phyloP scores from a whole-genome alignment of 2,797 vertebrate genomes.

The Eptatretus atami region DNA sequence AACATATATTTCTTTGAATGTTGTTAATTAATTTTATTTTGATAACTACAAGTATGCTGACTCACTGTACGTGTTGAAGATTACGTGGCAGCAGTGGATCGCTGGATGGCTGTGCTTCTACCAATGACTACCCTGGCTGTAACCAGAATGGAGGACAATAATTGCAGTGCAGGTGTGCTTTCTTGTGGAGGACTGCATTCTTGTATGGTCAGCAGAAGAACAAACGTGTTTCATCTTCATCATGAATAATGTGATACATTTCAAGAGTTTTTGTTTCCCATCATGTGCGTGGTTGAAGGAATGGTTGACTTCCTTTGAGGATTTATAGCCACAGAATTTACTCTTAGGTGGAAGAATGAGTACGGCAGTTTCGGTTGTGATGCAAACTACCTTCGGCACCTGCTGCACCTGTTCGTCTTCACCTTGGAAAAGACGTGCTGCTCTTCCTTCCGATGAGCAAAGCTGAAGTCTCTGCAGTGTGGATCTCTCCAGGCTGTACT shows the following conservation, averaged over 20 bases:
- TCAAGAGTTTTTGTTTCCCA: too few relatives aligned
- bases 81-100: slow-evolving; percentile 41
- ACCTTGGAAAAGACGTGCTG: slow-evolving; percentile 38
- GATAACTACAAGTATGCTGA: too few relatives aligned
- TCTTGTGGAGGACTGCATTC: too few relatives aligned
- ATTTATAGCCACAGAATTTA: background rate
- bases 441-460: slow-evolving; percentile 59
- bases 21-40: too few relatives aligned
- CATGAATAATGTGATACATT: too few relatives aligned
- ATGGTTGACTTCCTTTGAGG: too few relatives aligned
- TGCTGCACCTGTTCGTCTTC: slow-evolving; percentile 22
- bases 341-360: slow-evolving; percentile 71
- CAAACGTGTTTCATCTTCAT: too few relatives aligned
- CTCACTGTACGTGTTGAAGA: slow-evolving; percentile 16
- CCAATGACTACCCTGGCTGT: slow-evolving; percentile 42
- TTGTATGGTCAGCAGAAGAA: too few relatives aligned
- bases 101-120: slow-evolving; percentile 54
- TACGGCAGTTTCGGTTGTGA: slow-evolving; percentile 72
- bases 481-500: slow-evolving; percentile 54
- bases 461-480: slow-evolving; percentile 19
- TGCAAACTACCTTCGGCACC: slow-evolving; percentile 49
- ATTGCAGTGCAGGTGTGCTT: slow-evolving; percentile 51
- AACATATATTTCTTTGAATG: too few relatives aligned
- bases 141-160: slow-evolving; percentile 55
- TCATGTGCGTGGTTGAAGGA: too few relatives aligned